Conservation (phyloP, 37 sponge, comb jelly and placozoan genomes). For the Corticium candelabrum region DNA sequence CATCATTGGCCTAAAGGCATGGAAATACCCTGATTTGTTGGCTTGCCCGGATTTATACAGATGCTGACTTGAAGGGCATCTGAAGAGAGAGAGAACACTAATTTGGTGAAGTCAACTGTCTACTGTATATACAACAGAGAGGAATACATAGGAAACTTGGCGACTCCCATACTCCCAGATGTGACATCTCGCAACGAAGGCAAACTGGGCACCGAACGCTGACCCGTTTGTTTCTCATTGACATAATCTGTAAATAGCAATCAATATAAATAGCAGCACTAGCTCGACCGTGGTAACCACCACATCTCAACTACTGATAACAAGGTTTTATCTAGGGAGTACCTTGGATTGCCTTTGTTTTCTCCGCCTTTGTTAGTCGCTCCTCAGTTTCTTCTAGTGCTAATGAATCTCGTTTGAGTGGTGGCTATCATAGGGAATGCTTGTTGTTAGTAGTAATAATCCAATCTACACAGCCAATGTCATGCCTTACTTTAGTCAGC, state of each 20-base stretch:
- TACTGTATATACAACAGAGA: too few species aligned
- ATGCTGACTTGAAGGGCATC: background rate
- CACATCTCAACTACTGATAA: too few species aligned
- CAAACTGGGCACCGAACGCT: background rate
- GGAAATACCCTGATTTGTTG: background rate
- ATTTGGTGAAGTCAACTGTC: too few species aligned
- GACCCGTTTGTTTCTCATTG: background rate
- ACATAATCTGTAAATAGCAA: background rate
- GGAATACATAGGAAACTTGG: background rate
- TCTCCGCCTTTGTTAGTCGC: slow-evolving; percentile 28
- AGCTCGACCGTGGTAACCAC: too few species aligned
- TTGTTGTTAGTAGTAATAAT: too few species aligned
- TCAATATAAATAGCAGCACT: too few species aligned
- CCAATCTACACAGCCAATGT: too few species aligned
- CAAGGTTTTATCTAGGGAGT: too few species aligned
- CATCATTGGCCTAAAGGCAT: background rate
- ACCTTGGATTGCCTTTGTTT: slow-evolving; percentile 37
- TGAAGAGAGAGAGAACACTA: background rate
- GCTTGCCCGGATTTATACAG: background rate
- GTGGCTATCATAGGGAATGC: slow-evolving; percentile 41
- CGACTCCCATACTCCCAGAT: background rate
- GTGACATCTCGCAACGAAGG: background rate
- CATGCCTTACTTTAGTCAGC: background rate
- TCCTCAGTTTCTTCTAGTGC: slow-evolving; percentile 49
- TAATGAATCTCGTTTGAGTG: slow-evolving; percentile 75